phyloP scores from a whole-genome alignment of 2,797 vertebrate species.

The Lepilemur septentrionalis region DNA sequence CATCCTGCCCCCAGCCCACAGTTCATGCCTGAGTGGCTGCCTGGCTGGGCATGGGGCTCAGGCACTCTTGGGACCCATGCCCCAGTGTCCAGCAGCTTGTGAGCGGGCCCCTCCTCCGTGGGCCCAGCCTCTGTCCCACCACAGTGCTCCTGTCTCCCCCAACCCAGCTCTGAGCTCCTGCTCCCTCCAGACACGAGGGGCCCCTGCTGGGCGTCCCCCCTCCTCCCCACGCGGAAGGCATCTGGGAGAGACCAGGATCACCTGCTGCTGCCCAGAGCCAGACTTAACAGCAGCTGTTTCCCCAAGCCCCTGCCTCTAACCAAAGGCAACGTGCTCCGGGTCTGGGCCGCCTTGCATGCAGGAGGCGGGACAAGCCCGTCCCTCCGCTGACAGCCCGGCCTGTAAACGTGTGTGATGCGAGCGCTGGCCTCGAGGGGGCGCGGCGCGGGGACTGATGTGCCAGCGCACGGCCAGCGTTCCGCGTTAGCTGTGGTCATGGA shows the following conservation, averaged over 20 bases:
- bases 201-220: neutral
- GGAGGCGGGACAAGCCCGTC: too few relatives aligned
- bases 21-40: neutral
- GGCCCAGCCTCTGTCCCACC: neutral
- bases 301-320: neutral
- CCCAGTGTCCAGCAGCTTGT: neutral
- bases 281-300: neutral
- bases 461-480: neutral
- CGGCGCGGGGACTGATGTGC: accelerated
- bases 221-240: neutral
- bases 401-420: neutral
- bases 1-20: too few relatives aligned
- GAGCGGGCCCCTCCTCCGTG: neutral
- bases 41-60: neutral
- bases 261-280: neutral
- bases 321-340: neutral
- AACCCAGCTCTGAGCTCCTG: neutral
- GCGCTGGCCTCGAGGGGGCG: neutral
- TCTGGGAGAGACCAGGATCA: neutral
- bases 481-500: accelerated
- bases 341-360: neutral
- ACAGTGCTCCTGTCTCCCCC: neutral
- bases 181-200: neutral
- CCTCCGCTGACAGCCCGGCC: accelerated
- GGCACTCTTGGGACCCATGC: too few relatives aligned